phyloP scores from a whole-genome alignment of 2,888 invertebrate species.

The Agonopterix subpropinquella region DNA sequence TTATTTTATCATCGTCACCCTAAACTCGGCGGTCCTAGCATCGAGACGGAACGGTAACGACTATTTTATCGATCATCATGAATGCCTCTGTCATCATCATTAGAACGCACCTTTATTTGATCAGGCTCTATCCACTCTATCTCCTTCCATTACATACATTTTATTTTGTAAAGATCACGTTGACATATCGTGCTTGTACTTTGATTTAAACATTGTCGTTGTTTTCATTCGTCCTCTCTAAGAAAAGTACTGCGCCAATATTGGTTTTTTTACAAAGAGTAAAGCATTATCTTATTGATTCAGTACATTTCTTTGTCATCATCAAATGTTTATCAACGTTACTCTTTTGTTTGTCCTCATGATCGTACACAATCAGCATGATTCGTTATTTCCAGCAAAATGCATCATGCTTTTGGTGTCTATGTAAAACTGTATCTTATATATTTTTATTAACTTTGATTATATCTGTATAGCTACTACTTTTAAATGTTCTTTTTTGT shows the following conservation, averaged over 20 bases:
- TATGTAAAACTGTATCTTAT: conserved; percentile 33
- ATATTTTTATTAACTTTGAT: conserved; percentile 7
- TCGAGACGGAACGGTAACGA: conserved; percentile 71
- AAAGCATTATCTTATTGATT: not conserved
- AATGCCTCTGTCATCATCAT: conserved; percentile 74
- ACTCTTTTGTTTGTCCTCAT: conserved; percentile 42
- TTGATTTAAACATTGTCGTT: conserved; percentile 40
- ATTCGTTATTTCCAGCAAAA: conserved; percentile 55
- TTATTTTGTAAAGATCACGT: conserved; percentile 36
- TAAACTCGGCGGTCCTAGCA: conserved; percentile 63
- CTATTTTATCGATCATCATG: conserved; percentile 72
- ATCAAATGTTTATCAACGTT: conserved; percentile 30
- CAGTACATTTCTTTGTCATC: conserved; percentile 57
- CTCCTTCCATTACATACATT: conserved; percentile 53
- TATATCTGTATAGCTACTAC: conserved; percentile 31
- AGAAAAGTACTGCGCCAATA: conserved; percentile 45
- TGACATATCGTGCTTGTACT: conserved; percentile 55
- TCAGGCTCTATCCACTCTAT: conserved; percentile 60
- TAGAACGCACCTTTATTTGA: conserved; percentile 58
- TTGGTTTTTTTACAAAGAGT: not conserved
- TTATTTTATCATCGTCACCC: conserved; percentile 56
- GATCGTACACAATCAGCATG: conserved; percentile 61
- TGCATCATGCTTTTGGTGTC: conserved; percentile 75
- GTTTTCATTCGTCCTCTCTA: conserved; percentile 39
- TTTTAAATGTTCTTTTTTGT: not conserved